A percentile compares a stretch with the other conserved stretches of the same genome.
phyloP scores from a whole-genome alignment of 2,113 vertebrate species.

The Myxocyprinus asiaticus region DNA sequence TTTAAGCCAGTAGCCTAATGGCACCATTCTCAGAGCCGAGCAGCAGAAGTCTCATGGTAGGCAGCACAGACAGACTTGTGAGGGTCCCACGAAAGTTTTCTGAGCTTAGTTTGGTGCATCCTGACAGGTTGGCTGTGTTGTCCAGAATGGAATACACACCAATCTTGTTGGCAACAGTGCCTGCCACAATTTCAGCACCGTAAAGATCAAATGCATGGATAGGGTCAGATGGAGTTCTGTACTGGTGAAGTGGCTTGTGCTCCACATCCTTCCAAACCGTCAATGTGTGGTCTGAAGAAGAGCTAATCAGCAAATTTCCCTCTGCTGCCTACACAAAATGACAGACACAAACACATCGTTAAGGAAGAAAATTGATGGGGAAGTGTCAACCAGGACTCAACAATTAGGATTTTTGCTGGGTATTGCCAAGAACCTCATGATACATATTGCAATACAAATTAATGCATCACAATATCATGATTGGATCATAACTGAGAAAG shows the following conservation, averaged over 20 bases:
- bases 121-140: slow-evolving; percentile 80
- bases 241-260: slow-evolving; percentile 89
- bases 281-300: slow-evolving; percentile 92
- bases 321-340: slow-evolving; percentile 83
- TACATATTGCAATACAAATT: too few relatives aligned
- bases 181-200: slow-evolving; percentile 85
- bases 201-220: slow-evolving; percentile 94
- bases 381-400: not conserved
- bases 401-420: not conserved
- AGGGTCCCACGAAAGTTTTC: slow-evolving; percentile 96
- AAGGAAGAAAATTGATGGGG: not conserved
- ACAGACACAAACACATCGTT: not conserved
- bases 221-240: slow-evolving; percentile 89
- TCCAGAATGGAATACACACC: slow-evolving; percentile 91
- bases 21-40: slow-evolving; percentile 93
- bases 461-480: too few relatives aligned
- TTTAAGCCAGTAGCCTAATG: slow-evolving; percentile 86
- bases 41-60: slow-evolving; percentile 92
- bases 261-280: slow-evolving; percentile 95
- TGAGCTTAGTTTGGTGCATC: slow-evolving; percentile 91
- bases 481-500: too few relatives aligned
- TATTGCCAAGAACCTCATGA: too few relatives aligned
- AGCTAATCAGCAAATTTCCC: slow-evolving; percentile 88
- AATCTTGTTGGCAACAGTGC: slow-evolving; percentile 94
- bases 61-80: slow-evolving; percentile 91